Evolutionary conservation across 2,113 vertebrate genomes (phyloP), one percentile per base, ranked within the genome.

Genomic region (Tinamus guttatus): DNA sequence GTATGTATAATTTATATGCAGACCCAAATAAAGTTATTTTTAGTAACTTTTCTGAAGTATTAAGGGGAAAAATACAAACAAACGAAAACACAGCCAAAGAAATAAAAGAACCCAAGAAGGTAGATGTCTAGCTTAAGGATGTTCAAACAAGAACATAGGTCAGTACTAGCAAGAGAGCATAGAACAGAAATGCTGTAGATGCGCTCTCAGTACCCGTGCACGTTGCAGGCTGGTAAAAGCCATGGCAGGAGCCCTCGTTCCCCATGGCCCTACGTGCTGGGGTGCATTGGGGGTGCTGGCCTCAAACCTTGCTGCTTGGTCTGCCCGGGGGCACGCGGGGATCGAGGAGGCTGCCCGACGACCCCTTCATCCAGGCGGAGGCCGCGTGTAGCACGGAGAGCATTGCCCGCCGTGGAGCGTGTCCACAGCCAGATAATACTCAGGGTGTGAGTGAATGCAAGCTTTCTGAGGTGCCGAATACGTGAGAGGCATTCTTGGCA

Each of bases 371-470:
- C n/a, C n/a, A 36, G n/a, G 27, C 32, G 4, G 22, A 63, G 47
- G 30, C 20, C 11, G 21, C 19, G 36, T 56, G 47, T 32, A 87
- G 18, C 58, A 25, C 7, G 12, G 43, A 40, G 38, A 45, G 18
- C 22, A 3, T 6, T 17, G 43, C 43, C 18, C 32, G 64, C 51
- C 15, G 27, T 45, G 36, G 12, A 64, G 25, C 2, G 7, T 22
- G 19, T 27, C 18, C 4, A 2, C 19, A 43, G 27, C 58, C 0
- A 0, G 43, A 52, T 24, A 52, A 14, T 12, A 25, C 14, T 52
- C 51, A 14, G 27, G 38, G 12, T 3, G 5, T 13, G 28, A 34
- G 40, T 24, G 41, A 16, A 43, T 5, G 43, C 43, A 43, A 11
- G 28, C 64, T 19, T 43, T 32, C 19, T 34, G n/a, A 67, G 40